Percentiles rank a stretch among this genome's conserved stretches.
Evolutionary conservation across 2,888 invertebrate genomes (phyloP).

Genomic region (Ryuthela nishihirai): DNA sequence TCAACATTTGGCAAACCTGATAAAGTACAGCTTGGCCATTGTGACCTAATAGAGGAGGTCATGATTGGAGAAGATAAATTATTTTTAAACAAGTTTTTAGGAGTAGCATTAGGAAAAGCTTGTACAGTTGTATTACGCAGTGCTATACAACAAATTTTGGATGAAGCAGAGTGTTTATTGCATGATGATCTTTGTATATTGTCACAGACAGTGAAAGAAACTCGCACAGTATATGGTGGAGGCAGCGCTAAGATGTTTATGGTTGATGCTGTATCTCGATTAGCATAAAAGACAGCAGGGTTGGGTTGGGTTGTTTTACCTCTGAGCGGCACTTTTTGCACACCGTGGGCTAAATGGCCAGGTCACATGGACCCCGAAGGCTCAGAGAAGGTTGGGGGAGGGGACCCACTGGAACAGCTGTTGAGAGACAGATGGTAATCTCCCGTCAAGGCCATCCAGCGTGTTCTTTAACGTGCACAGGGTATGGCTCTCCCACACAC

Average conservation of each 20-base stretch:
- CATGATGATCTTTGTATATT: slow-evolving; percentile 98
- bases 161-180: slow-evolving; percentile 96
- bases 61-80: slow-evolving; percentile 99
- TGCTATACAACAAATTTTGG: slow-evolving; percentile 96
- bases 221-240: slow-evolving; percentile 85
- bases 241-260: slow-evolving; percentile 94
- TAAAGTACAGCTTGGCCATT: slow-evolving; percentile 81
- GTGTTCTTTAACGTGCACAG: no score
- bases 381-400: no score
- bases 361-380: no score
- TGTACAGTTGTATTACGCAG: slow-evolving; percentile 96
- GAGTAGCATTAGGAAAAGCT: slow-evolving; percentile 91
- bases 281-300: no score
- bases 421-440: no score
- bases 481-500: no score
- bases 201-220: slow-evolving; percentile 90
- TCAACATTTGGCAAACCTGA: slow-evolving; percentile 97
- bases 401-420: no score
- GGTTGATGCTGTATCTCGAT: slow-evolving; percentile 83
- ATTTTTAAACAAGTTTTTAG: slow-evolving; percentile 88
- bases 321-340: no score
- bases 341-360: no score
- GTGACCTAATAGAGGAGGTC: slow-evolving; percentile 94
- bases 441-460: no score
- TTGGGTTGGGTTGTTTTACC: no score